Base-by-base conservation (phyloP, 2,888 invertebrate genomes). In the Scaptomyza tumidula region DNA sequence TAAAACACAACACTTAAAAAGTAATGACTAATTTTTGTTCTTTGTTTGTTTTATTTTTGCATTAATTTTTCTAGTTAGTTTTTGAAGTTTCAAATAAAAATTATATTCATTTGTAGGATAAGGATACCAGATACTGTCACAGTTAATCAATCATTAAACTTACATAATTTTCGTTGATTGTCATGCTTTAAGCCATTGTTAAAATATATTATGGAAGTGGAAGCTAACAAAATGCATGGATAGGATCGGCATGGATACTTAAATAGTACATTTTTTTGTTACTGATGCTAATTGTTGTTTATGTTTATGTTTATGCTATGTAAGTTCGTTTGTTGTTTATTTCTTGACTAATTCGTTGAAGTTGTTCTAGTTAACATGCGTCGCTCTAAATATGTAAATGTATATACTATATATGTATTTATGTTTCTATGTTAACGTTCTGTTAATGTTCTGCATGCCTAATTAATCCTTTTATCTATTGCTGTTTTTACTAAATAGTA, bases 291-390 rank as follows among this genome's bases (percentile, higher is more conserved):
- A 16, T 55, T 55, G 29, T 46, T 58, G n/a, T 44, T 46, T 53
- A 48, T 43, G 19, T 14, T 49, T 43, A 6, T 24, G 6, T 54
- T 24, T 33, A 45, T 43, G 56, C 50, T 67, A 69, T 78, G 67
- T 84, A 80, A 80, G 78, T 83, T 82, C 78, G 78, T 78, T 71
- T 39, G 62, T 65, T 56, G 55, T 58, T 78, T 68, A 62, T 71
- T 71, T 67, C 57, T 67, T 80, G 79, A 55, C 82, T 82, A 80
- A 85, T 83, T 83, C 83, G 83, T 83, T 83, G 83, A 84, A 82
- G 72, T 70, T 68, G 39, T 80, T 80, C 71, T 85, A 83, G 66
- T 77, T 77, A 78, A 71, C 78, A 83, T 75, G 83, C 83, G 66
- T 70, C 69, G 61, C 64, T 63, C 49, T 76, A 59, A 62, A 48